Evolutionary conservation across 2,797 vertebrate genomes (phyloP).

Genomic region (Sebastes oblongus): DNA sequence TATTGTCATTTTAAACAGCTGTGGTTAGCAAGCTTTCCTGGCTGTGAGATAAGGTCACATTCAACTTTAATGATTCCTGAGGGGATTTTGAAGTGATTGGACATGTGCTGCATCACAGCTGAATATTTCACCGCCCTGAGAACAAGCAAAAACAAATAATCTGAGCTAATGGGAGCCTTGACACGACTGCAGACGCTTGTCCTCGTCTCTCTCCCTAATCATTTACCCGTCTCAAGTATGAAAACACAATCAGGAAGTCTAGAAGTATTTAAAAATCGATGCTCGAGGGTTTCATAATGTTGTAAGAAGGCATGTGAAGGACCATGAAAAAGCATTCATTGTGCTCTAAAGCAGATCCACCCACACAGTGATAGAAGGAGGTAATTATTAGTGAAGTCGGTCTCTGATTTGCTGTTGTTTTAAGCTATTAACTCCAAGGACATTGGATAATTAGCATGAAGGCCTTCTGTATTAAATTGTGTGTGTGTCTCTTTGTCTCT

Average conservation of each 20-base stretch:
- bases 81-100: slow-evolving; percentile 5
- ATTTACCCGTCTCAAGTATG: slow-evolving; percentile 6
- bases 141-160: not conserved
- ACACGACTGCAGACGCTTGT: not conserved
- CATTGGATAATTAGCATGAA: slow-evolving; percentile 30
- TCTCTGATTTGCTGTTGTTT: slow-evolving; percentile 51
- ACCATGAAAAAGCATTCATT: slow-evolving; percentile 1
- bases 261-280: not conserved
- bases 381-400: slow-evolving; percentile 47
- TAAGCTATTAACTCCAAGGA: slow-evolving; percentile 56
- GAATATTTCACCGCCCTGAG: not conserved
- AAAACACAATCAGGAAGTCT: slow-evolving; percentile 14
- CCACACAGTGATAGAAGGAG: slow-evolving; percentile 27
- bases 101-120: not conserved
- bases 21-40: not conserved
- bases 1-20: not conserved
- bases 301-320: not conserved
- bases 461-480: slow-evolving; percentile 7
- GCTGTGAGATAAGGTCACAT: not conserved
- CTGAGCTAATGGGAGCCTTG: not conserved
- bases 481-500: not conserved
- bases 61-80: not conserved
- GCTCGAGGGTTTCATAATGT: not conserved
- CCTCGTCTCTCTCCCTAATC: not conserved
- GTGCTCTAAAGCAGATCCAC: slow-evolving; percentile 29